Conservation (phyloP, 2,888 invertebrate species). For the Lissocephala sabroskyi region DNA sequence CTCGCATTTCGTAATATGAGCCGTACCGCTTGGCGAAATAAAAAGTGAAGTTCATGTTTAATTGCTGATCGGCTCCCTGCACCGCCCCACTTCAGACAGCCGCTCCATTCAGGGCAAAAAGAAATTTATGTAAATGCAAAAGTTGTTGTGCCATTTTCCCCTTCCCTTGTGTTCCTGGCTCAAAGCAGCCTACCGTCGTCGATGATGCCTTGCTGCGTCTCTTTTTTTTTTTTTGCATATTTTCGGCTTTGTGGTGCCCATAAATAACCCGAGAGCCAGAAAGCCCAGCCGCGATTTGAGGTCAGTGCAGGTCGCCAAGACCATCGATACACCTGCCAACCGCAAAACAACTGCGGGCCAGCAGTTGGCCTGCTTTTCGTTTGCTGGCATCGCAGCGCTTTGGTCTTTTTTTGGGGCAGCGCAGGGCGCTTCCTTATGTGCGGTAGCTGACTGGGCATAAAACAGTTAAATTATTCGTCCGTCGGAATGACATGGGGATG, state of each 20-base stretch:
- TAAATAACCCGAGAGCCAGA: constrained; percentile 41
- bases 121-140: constrained; percentile 56
- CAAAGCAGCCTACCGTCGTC: too few relatives aligned
- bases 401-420: constrained; percentile 7
- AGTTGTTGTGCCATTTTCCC: constrained; percentile 16
- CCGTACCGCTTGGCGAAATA: constrained; percentile 23
- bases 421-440: constrained; percentile 15
- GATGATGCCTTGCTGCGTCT: too few relatives aligned
- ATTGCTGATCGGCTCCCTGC: constrained; percentile 49
- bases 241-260: constrained; percentile 14
- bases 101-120: too few relatives aligned
- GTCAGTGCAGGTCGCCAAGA: constrained; percentile 2
- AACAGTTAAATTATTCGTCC: background rate
- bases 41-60: constrained; percentile 64
- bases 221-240: constrained; percentile 22
- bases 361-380: constrained; percentile 3
- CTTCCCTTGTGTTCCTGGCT: background rate
- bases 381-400: too few relatives aligned
- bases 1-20: constrained; percentile 53
- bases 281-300: constrained; percentile 6
- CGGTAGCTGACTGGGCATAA: constrained; percentile 6
- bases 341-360: background rate
- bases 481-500: background rate
- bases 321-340: constrained; percentile 9
- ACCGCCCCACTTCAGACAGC: too few relatives aligned